phyloP scores from a whole-genome alignment of 2,797 vertebrate genomes.

The Phylloscopus collybita region DNA sequence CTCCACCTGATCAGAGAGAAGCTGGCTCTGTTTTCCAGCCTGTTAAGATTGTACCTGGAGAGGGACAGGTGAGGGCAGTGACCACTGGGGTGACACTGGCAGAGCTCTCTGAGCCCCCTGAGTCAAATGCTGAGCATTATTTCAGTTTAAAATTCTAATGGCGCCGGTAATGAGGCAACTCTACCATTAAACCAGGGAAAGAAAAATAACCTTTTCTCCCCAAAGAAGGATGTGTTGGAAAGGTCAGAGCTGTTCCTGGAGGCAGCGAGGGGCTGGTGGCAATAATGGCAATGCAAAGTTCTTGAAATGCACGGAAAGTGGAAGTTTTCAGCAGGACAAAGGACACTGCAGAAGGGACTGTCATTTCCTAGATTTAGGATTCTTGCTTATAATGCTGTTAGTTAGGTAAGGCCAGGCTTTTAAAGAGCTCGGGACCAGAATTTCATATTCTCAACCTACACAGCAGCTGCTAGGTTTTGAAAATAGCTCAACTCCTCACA shows the following conservation, averaged over 20 bases:
- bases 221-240: neutral
- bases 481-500: conserved; percentile 57
- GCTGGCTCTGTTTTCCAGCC: accelerated
- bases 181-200: neutral
- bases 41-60: too few species aligned
- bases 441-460: conserved; percentile 59
- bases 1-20: neutral
- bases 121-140: neutral
- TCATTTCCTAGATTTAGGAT: neutral
- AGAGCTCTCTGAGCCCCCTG: accelerated
- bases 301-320: neutral
- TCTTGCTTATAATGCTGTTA: neutral
- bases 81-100: neutral
- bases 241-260: conserved; percentile 35
- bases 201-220: conserved; percentile 5
- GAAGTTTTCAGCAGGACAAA: neutral
- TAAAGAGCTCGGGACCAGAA: conserved; percentile 21
- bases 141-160: neutral
- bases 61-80: neutral
- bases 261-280: neutral
- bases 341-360: neutral
- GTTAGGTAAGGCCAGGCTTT: conserved; percentile 7
- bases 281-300: neutral
- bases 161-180: conserved; percentile 16
- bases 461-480: conserved; percentile 56